Base-by-base conservation (phyloP, 2,888 invertebrate genomes). In the Amblyjoppa proteus region DNA sequence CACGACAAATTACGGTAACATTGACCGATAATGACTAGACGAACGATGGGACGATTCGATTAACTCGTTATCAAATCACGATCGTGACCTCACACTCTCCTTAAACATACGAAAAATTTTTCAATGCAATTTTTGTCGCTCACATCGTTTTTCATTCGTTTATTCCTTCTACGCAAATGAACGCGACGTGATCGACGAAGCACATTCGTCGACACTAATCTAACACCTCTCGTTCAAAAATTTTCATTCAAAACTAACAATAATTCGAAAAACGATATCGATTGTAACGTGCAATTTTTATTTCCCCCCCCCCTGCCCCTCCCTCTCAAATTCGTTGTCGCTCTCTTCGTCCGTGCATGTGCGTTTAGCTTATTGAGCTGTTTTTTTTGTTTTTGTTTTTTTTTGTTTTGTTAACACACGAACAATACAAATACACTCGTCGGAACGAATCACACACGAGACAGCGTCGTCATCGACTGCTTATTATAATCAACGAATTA, bases 21-120 rank as follows among this genome's bases (percentile, higher is more conserved):
- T 78, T 49, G 69, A 74, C 56, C 28, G 58, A 70, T 11, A 74
- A 41, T 81, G 81, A 85, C 81, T 85, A 81, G 81, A 85, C 49
- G 69, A 70, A 56, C 74, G 77, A 64, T 64, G 45, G 45, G 64
- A 64, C 71, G 64, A 58, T 58, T 73, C 49, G 38, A 51, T 41
- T 28, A 34, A 49, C 61, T 56, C 75, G 38, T 76, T 71, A 64
- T 69, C 64, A 71, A 84, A 73, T 77, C 49, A 56, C 77, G 13
- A 34, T 61, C 34, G 28, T 77, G 20, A 20, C 20, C n/a, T 45
- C 45, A 13, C 3, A 11, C 34, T 45, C 74, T 53, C 53, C 51
- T 53, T 53, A 53, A 45, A 61, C 38, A 76, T 76, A n/a, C 49
- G 41, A 45, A 49, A 34, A 49, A 58, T 74, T 28, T 28, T 16